A percentile compares a stretch with the other conserved stretches of the same genome.
phyloP scores from a whole-genome alignment of 2,888 invertebrate species.

The Coenonympha glycerion region DNA sequence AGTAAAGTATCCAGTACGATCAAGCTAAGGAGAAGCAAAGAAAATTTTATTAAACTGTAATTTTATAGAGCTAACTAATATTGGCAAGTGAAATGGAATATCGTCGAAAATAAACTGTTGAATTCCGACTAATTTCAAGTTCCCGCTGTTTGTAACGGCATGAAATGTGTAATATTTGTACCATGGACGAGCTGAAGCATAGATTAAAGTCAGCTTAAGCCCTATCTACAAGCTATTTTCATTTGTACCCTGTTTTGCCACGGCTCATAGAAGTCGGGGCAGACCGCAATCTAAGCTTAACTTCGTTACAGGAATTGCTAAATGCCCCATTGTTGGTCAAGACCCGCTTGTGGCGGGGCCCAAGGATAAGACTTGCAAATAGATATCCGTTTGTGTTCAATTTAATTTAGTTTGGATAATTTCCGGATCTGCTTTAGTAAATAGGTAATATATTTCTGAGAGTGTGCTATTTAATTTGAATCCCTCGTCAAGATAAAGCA shows the following conservation, averaged over 20 bases:
- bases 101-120: too few species aligned
- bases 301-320: conserved; percentile 72
- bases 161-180: too few species aligned
- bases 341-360: conserved; percentile 35
- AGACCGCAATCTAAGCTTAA: conserved; percentile 66
- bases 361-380: conserved; percentile 50
- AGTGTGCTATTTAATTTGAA: too few species aligned
- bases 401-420: conserved; percentile 4
- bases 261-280: conserved; percentile 46
- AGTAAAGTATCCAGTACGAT: too few species aligned
- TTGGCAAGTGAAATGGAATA: too few species aligned
- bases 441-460: too few species aligned
- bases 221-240: conserved; percentile 32
- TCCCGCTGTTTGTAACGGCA: too few species aligned
- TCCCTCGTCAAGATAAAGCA: too few species aligned
- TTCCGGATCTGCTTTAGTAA: neutral
- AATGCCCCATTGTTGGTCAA: conserved; percentile 68
- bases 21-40: too few species aligned
- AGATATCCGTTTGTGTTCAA: conserved; percentile 14
- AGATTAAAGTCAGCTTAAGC: conserved; percentile 27
- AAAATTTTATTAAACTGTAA: too few species aligned
- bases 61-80: too few species aligned
- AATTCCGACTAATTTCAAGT: too few species aligned
- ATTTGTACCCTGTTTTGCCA: conserved; percentile 38
- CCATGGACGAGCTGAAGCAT: neutral